Evolutionary conservation across 2,797 vertebrate species (phyloP).

Genomic region (Podarcis siculus): DNA sequence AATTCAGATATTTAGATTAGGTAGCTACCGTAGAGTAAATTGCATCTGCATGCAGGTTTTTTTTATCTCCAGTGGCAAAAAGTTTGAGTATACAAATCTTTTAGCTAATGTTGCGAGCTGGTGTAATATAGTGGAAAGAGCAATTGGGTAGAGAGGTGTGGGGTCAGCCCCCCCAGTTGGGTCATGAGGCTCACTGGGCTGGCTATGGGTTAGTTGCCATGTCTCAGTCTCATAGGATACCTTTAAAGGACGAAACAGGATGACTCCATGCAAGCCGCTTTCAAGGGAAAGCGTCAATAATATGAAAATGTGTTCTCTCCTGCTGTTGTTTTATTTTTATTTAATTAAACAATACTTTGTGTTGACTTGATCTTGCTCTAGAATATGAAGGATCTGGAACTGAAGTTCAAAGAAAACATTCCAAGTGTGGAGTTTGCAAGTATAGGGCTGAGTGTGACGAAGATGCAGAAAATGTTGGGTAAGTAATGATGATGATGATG

Average conservation of each 20-base stretch:
- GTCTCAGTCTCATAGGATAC: neutral
- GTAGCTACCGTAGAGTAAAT: neutral
- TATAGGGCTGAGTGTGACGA: conserved; percentile 96
- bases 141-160: neutral
- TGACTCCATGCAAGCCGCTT: neutral
- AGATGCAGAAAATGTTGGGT: conserved; percentile 95
- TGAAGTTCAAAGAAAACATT: conserved; percentile 90
- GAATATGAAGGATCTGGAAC: conserved; percentile 91
- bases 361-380: conserved; percentile 60
- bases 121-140: neutral
- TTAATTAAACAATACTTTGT: neutral
- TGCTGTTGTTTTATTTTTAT: neutral
- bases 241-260: neutral
- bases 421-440: conserved; percentile 93
- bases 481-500: conserved; percentile 65
- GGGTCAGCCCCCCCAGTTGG: neutral
- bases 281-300: neutral
- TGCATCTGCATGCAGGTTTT: neutral
- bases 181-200: neutral
- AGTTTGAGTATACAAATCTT: conserved; percentile 31
- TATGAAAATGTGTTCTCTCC: conserved; percentile 43
- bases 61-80: neutral
- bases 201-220: neutral
- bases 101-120: neutral
- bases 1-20: neutral